phyloP scores from a whole-genome alignment of 2,113 vertebrate species.

The Balaenoptera acutorostrata region DNA sequence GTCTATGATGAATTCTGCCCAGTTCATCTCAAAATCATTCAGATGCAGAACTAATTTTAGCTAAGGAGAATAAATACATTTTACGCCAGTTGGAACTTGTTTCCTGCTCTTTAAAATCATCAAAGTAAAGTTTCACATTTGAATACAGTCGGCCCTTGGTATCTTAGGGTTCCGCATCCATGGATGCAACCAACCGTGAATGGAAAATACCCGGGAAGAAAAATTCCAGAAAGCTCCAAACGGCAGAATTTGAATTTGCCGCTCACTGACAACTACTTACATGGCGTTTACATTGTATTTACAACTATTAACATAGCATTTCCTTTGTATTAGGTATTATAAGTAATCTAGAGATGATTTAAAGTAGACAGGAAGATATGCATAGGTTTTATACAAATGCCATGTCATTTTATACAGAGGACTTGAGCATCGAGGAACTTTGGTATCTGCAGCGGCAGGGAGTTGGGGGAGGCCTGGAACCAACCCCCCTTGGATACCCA shows the following conservation, averaged over 20 bases:
- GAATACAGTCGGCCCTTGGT: not conserved
- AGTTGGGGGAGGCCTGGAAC: not conserved
- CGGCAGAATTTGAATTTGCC: not conserved
- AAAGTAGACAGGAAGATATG: not conserved
- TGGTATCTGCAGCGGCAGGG: not conserved
- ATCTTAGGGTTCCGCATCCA: not conserved
- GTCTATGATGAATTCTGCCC: not conserved
- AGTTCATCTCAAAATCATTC: not conserved
- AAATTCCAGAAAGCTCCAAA: not conserved
- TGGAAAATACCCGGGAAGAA: rapidly evolving
- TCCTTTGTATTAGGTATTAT: not conserved
- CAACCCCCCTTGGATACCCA: not conserved
- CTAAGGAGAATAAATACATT: not conserved
- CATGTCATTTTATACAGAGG: not conserved
- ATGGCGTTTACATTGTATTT: not conserved
- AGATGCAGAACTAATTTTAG: not conserved
- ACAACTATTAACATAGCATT: not conserved
- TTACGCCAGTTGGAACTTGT: not conserved
- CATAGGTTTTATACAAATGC: not conserved
- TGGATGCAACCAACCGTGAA: not conserved
- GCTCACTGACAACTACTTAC: not conserved
- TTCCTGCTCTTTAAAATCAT: not conserved
- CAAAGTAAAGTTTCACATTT: not conserved
- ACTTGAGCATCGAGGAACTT: not conserved
- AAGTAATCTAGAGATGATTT: not conserved